Conservation (phyloP, 2,797 vertebrate genomes). For the Iguana delicatissima region DNA sequence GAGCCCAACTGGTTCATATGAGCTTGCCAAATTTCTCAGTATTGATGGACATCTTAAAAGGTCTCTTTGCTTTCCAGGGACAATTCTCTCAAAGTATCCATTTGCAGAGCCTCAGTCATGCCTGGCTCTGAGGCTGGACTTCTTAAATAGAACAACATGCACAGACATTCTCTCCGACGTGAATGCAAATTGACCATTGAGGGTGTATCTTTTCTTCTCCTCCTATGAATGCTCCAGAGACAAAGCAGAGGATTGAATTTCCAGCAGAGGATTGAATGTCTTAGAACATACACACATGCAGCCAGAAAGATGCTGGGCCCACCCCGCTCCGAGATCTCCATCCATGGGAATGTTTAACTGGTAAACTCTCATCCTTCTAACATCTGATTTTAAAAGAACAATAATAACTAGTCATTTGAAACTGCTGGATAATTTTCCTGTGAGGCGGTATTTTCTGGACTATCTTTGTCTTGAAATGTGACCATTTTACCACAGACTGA, state of each 20-base stretch:
- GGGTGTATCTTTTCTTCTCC: conserved; percentile 7
- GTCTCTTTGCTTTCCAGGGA: conserved; percentile 51
- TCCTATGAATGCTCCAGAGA: not conserved
- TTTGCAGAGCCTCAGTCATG: conserved; percentile 44
- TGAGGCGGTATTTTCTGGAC: not conserved
- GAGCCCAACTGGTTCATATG: conserved; percentile 12
- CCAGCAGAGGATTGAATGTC: conserved; percentile 6
- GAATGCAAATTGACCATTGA: conserved; percentile 37
- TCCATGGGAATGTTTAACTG: conserved; percentile 24
- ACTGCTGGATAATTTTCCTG: not conserved
- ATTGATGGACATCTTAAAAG: conserved; percentile 9
- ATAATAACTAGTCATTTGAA: conserved; percentile 5
- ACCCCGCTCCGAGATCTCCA: conserved; percentile 17
- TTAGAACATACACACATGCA: not conserved
- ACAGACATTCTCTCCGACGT: conserved; percentile 16
- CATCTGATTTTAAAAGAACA: not conserved
- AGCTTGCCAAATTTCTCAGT: conserved; percentile 67
- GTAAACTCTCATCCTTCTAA: conserved; percentile 2
- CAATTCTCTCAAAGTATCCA: conserved; percentile 53
- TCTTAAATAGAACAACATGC: conserved; percentile 25
- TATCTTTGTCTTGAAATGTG: not conserved
- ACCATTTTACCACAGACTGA: not conserved
- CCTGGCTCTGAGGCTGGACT: conserved; percentile 37
- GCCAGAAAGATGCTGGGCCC: not conserved
- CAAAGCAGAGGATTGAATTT: conserved; percentile 14